Evolutionary conservation across 2,797 vertebrate genomes (phyloP), one percentile per base, ranked within the genome.

Genomic region (Scleropages formosus): DNA sequence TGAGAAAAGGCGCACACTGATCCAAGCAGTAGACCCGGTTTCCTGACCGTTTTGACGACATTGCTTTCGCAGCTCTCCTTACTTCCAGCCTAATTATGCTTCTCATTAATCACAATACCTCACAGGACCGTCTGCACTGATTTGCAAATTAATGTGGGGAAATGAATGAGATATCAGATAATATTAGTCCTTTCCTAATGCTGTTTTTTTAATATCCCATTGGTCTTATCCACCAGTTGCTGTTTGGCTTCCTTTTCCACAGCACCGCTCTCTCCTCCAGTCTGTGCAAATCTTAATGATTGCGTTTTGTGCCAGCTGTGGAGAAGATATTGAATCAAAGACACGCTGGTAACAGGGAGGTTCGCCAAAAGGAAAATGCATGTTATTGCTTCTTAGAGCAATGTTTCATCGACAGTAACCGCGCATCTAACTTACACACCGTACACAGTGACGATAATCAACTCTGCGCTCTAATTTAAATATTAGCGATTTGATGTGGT

Each of bases 131-230:
- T 10, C 9, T 20, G 13, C 44, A 20, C 20, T 13, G 71, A 11
- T n/a, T 46, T 46, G 47, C 18, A 74, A 63, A 74, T 24, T 73
- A 15, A 73, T 13, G 59, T 62, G 31, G 59, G 59, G 44, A 64
- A 74, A 63, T 51, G 31, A 66, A 66, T 64, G 72, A 74, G 61
- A 56, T 63, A 74, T 74, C 60, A 39, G 26, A 64, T n/a, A 64
- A n/a, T 22, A 63, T 62, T 20, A 46, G 60, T 8, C 20, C 24
- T 62, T 10, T 49, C 44, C 20, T 27, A 58, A 27, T 31, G 6
- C n/a, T 58, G 12, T 58, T 71, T 12, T 31, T 58, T 68, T 72
- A n/a, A 59, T 16, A 58, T 72, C 69, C 8, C 13, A 16, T 39
- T 27, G 10, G 7, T 58, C 58, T 6, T 58, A 58, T 58, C 53